Base-by-base conservation (phyloP, 2,113 vertebrate genomes). In the Cyphotilapia sp. region DNA sequence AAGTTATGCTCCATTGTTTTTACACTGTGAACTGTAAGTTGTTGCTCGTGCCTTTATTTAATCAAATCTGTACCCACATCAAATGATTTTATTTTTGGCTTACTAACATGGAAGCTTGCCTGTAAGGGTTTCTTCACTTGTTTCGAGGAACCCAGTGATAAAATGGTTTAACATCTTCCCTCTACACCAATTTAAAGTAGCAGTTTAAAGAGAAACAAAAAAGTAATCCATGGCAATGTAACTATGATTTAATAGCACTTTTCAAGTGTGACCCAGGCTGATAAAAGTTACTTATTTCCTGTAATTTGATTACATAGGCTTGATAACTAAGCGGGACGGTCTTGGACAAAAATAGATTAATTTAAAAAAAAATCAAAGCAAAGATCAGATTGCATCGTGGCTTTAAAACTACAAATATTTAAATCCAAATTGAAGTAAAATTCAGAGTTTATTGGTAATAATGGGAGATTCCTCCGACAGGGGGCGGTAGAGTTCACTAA, bases 291-390 rank as follows among this genome's bases (percentile, higher is more conserved):
- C 71, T 47, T 3, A 45, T 74, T 76, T 76, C 6, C 24, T 47
- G 24, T 47, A 19, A 29, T 76, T 47, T 74, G 69, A 74, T 45
- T 74, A 10, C 66, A 27, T 3, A 27, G 38, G 2, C 66, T 74
- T 74, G 13, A 66, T 66, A 66, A 66, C 33, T 5, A 66, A 38
- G 31, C 1, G 1, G 61, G 61, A 0, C 6, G 4, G 61, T 35
- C 4, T 69, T 69, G 33, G 63, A 22, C 10, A 71, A 42, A 71
- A 24, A 71, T 16, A 4, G 1, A 71, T 24, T 1, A 31, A 59
- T 59, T 56, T 1, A 0, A 7, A 54, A 54, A 57, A 59, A 1
- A 59, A 35, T n/a, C 63, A 69, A 69, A 14, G 19, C 0, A 14
- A 24, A 42, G 12, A 6, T 42, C 12, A 14, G 66, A 71, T 40